These are phyloP conservation scores for Cheilosia urbana DNA, from an alignment of 2,888 invertebrate species.

Conservation along the genomic window DNA sequence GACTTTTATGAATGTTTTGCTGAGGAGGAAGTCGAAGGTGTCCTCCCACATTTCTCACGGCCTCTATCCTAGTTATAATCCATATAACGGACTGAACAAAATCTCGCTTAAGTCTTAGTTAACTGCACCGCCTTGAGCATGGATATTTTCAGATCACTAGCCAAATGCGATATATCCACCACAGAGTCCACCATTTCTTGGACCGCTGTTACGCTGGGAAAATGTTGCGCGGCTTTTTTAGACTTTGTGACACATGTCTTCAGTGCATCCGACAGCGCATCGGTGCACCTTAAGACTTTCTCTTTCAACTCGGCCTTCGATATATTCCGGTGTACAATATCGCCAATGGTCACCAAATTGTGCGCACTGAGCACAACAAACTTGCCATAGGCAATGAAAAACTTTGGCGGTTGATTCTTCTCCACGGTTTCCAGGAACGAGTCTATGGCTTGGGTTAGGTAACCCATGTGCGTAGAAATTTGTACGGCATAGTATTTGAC, in stretches of 20 bases:
- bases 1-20: slow-evolving; percentile 66
- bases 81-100: slow-evolving; percentile 3
- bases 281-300: slow-evolving; percentile 90
- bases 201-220: slow-evolving; percentile 95
- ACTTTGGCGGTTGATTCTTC: slow-evolving; percentile 96
- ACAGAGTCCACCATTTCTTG: slow-evolving; percentile 97
- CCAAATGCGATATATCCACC: slow-evolving; percentile 92
- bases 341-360: slow-evolving; percentile 96
- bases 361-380: slow-evolving; percentile 97
- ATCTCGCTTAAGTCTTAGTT: slow-evolving; percentile 73
- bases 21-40: slow-evolving; percentile 25
- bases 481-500: slow-evolving; percentile 95
- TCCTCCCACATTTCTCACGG: slow-evolving; percentile 30
- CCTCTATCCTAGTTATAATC: slow-evolving; percentile 11
- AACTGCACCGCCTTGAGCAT: slow-evolving; percentile 88
- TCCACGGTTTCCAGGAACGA: slow-evolving; percentile 96
- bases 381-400: slow-evolving; percentile 96
- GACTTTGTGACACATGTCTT: slow-evolving; percentile 94
- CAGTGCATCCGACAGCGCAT: slow-evolving; percentile 91
- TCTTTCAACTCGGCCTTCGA: slow-evolving; percentile 89
- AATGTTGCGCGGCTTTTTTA: slow-evolving; percentile 95
- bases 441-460: slow-evolving; percentile 94
- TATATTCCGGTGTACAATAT: slow-evolving; percentile 95
- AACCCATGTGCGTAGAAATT: slow-evolving; percentile 92
- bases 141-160: slow-evolving; percentile 90